These are phyloP conservation scores for Gymnothorax javanicus DNA, from an alignment of 2,797 vertebrate genomes.

Conservation along the genomic window DNA sequence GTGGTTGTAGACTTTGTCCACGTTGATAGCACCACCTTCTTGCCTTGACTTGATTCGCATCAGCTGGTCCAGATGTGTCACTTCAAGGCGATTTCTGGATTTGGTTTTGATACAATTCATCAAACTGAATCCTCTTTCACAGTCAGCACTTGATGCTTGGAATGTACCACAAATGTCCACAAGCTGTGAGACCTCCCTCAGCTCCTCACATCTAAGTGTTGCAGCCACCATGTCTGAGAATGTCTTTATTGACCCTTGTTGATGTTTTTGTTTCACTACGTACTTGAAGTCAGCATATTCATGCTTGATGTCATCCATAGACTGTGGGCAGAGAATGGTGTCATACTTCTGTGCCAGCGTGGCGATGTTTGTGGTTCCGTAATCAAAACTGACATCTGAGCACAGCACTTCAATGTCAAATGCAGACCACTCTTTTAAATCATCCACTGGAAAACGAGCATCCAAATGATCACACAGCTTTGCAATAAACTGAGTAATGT, in stretches of 20 bases:
- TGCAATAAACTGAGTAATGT: conserved; percentile 40
- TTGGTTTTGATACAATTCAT: conserved; percentile 47
- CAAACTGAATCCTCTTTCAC: conserved; percentile 49
- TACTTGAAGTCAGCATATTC: conserved; percentile 48
- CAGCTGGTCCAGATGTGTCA: conserved; percentile 45
- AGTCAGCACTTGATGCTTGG: conserved; percentile 49
- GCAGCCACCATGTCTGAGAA: conserved; percentile 47
- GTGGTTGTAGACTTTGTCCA: conserved; percentile 33
- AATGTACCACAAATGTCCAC: conserved; percentile 46
- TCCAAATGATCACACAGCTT: conserved; percentile 48
- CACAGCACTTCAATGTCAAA: conserved; percentile 52
- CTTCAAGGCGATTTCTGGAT: conserved; percentile 37
- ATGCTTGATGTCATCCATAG: conserved; percentile 42
- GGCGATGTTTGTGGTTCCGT: conserved; percentile 40
- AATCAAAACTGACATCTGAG: conserved; percentile 43
- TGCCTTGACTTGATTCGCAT: conserved; percentile 36
- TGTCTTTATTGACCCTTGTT: conserved; percentile 26
- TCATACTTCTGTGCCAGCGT: conserved; percentile 47
- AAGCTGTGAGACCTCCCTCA: conserved; percentile 47
- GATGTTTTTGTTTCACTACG: conserved; percentile 27
- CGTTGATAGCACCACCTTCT: conserved; percentile 22
- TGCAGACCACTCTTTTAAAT: conserved; percentile 54
- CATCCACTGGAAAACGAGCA: conserved; percentile 49
- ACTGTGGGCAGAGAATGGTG: conserved; percentile 44
- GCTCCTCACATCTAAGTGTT: conserved; percentile 44